These are phyloP conservation scores for Thermophis baileyi DNA, from an alignment of 2,113 vertebrate species.

Conservation along the genomic window DNA sequence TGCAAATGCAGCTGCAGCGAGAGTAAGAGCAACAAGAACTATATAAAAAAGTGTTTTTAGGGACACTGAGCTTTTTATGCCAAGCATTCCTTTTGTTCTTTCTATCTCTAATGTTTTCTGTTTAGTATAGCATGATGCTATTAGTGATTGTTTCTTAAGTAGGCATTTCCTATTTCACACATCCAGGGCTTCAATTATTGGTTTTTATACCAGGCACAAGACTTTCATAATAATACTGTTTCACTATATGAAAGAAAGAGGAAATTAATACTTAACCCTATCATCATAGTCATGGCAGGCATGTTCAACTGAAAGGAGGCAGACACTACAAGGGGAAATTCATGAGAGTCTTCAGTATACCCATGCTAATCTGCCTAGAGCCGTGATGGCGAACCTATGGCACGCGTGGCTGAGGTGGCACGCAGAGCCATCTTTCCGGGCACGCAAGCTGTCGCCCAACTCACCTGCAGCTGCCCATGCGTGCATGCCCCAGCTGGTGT, in stretches of 20 bases:
- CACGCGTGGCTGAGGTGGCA: too few relatives aligned
- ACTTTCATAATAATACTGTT: background rate
- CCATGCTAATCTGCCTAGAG: background rate
- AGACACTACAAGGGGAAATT: background rate
- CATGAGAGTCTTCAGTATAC: background rate
- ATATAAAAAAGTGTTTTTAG: background rate
- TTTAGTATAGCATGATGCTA: background rate
- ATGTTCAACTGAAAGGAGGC: background rate
- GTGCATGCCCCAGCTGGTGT: too few relatives aligned
- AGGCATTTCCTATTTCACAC: background rate
- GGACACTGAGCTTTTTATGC: background rate
- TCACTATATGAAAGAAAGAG: background rate
- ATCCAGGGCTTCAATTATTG: background rate
- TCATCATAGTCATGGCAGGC: too few relatives aligned
- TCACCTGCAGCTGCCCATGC: too few relatives aligned
- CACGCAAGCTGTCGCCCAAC: too few relatives aligned
- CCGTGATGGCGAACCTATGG: too few relatives aligned
- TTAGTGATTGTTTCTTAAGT: background rate
- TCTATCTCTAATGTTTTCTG: background rate
- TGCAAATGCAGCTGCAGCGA: background rate
- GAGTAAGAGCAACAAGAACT: background rate
- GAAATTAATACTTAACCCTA: background rate
- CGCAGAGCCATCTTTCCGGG: too few relatives aligned
- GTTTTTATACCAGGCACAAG: background rate
- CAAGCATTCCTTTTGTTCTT: background rate